Evolutionary conservation across 2,888 invertebrate species (phyloP), one percentile per base, ranked within the genome.

Genomic region (Hypomecis atomaria): DNA sequence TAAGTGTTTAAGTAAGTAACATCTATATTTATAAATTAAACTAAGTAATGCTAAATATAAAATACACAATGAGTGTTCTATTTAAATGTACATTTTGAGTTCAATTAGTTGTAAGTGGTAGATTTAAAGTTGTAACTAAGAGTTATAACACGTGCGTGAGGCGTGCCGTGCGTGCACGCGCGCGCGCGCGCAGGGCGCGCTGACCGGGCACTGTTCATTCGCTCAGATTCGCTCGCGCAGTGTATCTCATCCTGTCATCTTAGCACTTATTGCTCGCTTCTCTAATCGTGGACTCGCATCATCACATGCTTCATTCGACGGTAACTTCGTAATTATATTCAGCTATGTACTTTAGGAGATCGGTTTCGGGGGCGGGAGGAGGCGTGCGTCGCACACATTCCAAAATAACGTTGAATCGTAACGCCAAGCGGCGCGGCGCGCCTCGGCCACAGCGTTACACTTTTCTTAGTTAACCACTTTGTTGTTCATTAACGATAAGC

Each of bases 401-500:
- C 92, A 92, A 89, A 89, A 88, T 85, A 89, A 86, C 84, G 81
- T 81, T 85, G 79, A 80, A 82, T 62, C 77, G 84, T 86, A 85
- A 85, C 85, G 85, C 83, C 77, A 80, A 72, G 83, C 83, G 87
- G 80, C 84, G 84, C 82, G 86, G 80, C 84, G 85, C 85, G 84
- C 82, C 80, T 80, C 83, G 75, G 76, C 77, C 74, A 78, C 75
- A 82, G 87, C 88, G 88, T 85, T 85, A 80, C 86, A 81, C 78
- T 82, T 62, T 84, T 88, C 85, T 89, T 87, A 86, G 87, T 90
- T 91, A 90, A 90, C 92, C 92, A 92, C 91, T 65, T 65, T 90
- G 91, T 90, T 92, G 92, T 92, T 92, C 92, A 92, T 91, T 91
- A 92, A 87, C 85, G 88, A 84, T 92, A 92, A 92, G 92, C 87